Base-by-base conservation (phyloP, 2,797 vertebrate genomes). In the Hapalemur alaotrensis region DNA sequence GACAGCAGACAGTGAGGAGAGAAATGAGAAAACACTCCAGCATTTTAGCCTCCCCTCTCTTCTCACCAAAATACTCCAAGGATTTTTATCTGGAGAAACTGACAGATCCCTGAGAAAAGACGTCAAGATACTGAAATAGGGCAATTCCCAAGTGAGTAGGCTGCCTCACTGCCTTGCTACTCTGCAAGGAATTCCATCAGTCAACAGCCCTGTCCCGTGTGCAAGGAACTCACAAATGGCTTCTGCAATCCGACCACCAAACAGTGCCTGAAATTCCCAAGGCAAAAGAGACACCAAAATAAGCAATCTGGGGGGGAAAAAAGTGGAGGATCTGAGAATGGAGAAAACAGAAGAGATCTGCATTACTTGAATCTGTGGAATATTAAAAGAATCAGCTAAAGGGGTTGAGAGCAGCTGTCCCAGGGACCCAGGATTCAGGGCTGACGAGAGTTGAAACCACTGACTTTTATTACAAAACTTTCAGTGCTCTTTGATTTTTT, bases 11-110 rank as follows among this genome's bases (percentile, higher is more conserved):
- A 25, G 30, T 25, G 61, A 17, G 12, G 52, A 25, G 70, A 85
- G 10, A 52, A 61, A 38, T 13, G 11, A 54, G 14, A 2, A 4
- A 52, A 83, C 15, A 9, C 10, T 20, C 7, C 25, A n/a, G 13
- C 30, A 30, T 63, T 50, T 87, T 46, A 23, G 41, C n/a, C 38
- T 67, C 15, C 43, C 25, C 57, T 65, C 7, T 25, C 43, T 52
- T 38, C 70, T 67, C 84, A 84, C 23, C 67, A 41, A 59, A 15
- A 35, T 59, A 35, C 46, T 48, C 70, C 18, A 57, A 75, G 13
- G 41, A 11, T n/a, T 81, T 85, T 88, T 76, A 86, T 84, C 28
- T 65, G n/a, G 32, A 84, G 59, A 80, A 89, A 89, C 8, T 30
- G 89, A 38, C 30, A 93, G 35, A 7, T 63, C 5, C 52, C 2